phyloP scores from a whole-genome alignment of 2,888 invertebrate genomes.

The Apotomis capreana region DNA sequence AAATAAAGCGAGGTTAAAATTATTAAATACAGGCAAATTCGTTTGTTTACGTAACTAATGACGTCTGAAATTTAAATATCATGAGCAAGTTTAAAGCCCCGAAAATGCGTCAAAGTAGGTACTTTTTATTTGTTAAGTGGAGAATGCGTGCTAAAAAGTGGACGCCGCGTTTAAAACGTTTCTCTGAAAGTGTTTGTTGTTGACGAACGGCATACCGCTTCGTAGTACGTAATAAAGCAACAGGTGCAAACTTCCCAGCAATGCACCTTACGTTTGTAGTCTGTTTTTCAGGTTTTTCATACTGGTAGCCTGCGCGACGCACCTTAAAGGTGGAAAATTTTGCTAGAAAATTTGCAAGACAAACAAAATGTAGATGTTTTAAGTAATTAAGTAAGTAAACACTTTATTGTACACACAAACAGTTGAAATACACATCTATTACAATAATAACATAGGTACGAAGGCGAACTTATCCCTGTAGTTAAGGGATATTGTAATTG shows the following conservation, averaged over 20 bases:
- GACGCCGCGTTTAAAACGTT: slow-evolving; percentile 19
- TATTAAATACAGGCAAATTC: slow-evolving; percentile 24
- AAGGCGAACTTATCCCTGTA: too few species aligned
- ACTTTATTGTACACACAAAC: too few species aligned
- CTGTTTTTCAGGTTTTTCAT: slow-evolving; percentile 6
- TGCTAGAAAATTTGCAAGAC: neutral
- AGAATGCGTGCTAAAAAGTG: slow-evolving; percentile 22
- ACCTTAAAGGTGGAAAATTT: neutral
- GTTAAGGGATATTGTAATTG: too few species aligned
- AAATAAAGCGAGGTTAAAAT: slow-evolving; percentile 67
- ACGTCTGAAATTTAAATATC: slow-evolving; percentile 1
- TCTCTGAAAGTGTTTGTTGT: slow-evolving; percentile 20
- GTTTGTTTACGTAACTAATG: slow-evolving; percentile 20
- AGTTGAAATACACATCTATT: too few species aligned
- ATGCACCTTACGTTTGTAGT: slow-evolving; percentile 1
- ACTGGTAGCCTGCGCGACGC: slow-evolving; percentile 9
- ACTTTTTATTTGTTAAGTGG: slow-evolving; percentile 13
- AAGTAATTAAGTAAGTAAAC: too few species aligned
- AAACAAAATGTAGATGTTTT: too few species aligned
- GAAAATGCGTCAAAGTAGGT: slow-evolving; percentile 16
- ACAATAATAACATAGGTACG: too few species aligned
- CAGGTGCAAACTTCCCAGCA: slow-evolving; percentile 19
- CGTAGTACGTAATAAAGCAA: slow-evolving; percentile 32
- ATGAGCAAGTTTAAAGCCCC: neutral
- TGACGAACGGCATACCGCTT: slow-evolving; percentile 26